Evolutionary conservation across 2,113 vertebrate species (phyloP).

Genomic region (Equus quagga): DNA sequence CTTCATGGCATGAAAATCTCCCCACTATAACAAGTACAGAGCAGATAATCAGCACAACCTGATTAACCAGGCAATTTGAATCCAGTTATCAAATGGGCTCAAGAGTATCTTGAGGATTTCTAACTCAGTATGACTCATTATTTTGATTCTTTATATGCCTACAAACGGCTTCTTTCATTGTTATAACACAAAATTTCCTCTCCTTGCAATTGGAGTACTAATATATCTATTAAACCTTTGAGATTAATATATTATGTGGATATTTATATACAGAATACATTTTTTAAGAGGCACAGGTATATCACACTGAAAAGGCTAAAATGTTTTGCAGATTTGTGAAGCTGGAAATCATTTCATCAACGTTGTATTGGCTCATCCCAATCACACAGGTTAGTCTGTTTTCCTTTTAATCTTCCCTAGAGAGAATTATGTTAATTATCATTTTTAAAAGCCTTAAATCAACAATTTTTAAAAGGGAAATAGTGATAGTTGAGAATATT

Average conservation of each 20-base stretch:
- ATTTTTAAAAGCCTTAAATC: background rate
- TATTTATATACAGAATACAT: background rate
- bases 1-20: background rate
- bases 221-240: background rate
- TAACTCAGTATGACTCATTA: background rate
- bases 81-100: background rate
- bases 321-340: conserved; percentile 90
- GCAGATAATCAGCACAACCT: background rate
- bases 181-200: background rate
- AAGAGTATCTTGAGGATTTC: background rate
- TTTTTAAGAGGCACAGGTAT: background rate
- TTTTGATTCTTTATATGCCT: background rate
- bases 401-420: conserved; percentile 50
- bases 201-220: background rate
- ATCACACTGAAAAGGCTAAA: conserved; percentile 49
- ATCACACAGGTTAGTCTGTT: conserved; percentile 86
- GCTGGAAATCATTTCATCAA: conserved; percentile 92
- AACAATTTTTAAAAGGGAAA: background rate
- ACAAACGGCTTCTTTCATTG: background rate
- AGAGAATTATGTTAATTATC: conserved; percentile 5
- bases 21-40: background rate
- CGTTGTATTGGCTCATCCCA: conserved; percentile 86
- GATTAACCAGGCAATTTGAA: background rate
- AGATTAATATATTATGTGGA: background rate
- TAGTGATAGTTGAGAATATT: background rate